A percentile compares a stretch with the other conserved stretches of the same genome.
Evolutionary conservation across 1,140 invertebrate genomes (phyloP).

Genomic region (Centruroides sculpturatus): DNA sequence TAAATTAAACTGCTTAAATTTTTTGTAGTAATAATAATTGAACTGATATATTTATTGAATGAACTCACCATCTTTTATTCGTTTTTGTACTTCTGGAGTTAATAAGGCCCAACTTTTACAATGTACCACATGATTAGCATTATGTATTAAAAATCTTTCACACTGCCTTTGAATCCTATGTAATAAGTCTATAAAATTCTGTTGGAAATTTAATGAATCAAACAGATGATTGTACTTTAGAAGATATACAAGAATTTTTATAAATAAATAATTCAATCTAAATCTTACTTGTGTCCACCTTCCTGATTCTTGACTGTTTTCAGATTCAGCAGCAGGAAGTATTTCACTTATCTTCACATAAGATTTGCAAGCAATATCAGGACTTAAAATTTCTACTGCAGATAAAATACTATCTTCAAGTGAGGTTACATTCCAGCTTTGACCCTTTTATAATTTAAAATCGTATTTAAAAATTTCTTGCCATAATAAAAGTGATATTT

Average conservation of each 20-base stretch:
- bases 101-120: constrained; percentile 20
- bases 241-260: background rate
- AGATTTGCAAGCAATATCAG: constrained; percentile 53
- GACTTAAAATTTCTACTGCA: constrained; percentile 43
- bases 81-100: constrained; percentile 17
- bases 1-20: too few relatives aligned
- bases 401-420: constrained; percentile 48
- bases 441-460: constrained; percentile 25
- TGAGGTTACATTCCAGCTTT: constrained; percentile 47
- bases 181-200: constrained; percentile 24
- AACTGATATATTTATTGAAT: too few relatives aligned
- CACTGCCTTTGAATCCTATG: constrained; percentile 21
- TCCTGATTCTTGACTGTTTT: constrained; percentile 13
- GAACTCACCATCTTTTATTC: constrained; percentile 19
- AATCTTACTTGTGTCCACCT: constrained; percentile 6
- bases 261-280: background rate
- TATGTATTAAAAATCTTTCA: constrained; percentile 23
- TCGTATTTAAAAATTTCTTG: too few relatives aligned
- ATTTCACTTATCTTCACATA: constrained; percentile 38
- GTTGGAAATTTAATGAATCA: too few relatives aligned
- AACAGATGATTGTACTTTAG: background rate
- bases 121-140: constrained; percentile 22
- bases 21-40: too few relatives aligned
- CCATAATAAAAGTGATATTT: too few relatives aligned
- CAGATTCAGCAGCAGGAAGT: constrained; percentile 13